Base-by-base conservation (phyloP, 2,888 invertebrate genomes). In the Apodemia duryi region DNA sequence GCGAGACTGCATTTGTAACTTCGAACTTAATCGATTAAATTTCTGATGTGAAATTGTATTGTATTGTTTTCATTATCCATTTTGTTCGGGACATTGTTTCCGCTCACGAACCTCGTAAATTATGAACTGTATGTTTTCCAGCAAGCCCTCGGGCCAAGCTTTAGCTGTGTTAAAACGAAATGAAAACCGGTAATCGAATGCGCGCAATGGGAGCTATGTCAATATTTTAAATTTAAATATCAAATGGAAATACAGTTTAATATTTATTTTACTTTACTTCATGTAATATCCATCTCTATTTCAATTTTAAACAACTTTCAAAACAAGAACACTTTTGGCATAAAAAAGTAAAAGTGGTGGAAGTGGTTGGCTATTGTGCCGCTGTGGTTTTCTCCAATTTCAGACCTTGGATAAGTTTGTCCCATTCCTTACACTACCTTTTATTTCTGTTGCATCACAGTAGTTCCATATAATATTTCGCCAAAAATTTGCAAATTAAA, bases 141-240 rank as follows among this genome's bases (percentile, higher is more conserved):
- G 79, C 80, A 79, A 77, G 85, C 88, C 91, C 86, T 80, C 76
- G 77, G 84, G 90, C 85, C 76, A 75, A 77, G 77, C 81, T 78
- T 81, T 79, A 79, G 78, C 79, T 79, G 78, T 83, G 85, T 90
- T 86, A 86, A 88, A 90, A 83, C 85, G 85, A 86, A 90, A 89
- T 88, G 88, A 87, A 89, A 82, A 88, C 88, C 86, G 86, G 89
- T 89, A 90, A 91, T 91, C 91, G 90, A 89, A 89, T 88, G 81
- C 83, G 83, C 78, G 83, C 82, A 81, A 83, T 88, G 90, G 86
- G 79, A 86, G 84, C 84, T 82, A 83, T 85, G 85, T 84, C 88
- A 88, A 88, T 90, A 89, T 90, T 91, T 88, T 86, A 88, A 84
- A 88, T 88, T 86, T 88, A 87, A 88, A 89, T 85, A 86, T 84